A percentile compares a stretch with the other conserved stretches of the same genome.
Evolutionary conservation across 37 sponge, comb jelly and placozoan species (phyloP).

Genomic region (Chondrilla cf. caribensis): DNA sequence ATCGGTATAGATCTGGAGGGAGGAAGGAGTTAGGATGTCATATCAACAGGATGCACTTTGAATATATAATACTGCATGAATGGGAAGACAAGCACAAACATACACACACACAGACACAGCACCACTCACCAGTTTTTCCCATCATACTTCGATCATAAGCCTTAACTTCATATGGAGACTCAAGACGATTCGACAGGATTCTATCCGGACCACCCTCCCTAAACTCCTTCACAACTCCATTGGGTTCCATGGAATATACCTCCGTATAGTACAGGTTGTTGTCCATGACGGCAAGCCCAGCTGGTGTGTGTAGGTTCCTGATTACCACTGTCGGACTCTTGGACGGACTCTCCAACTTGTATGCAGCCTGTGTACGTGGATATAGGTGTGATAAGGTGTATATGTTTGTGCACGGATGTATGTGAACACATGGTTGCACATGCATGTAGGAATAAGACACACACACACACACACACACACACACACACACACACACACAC

Average conservation of each 20-base stretch:
- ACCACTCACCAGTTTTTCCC: background rate
- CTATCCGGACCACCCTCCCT: background rate
- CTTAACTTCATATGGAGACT: background rate
- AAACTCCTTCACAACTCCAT: background rate
- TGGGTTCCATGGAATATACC: no score
- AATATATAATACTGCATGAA: no score
- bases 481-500: slow-evolving; percentile 1
- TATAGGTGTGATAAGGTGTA: slow-evolving; percentile 33
- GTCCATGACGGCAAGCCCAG: no score
- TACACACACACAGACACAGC: no score
- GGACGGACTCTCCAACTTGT: background rate
- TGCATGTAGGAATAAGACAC: background rate
- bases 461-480: slow-evolving; percentile 17
- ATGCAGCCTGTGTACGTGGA: background rate
- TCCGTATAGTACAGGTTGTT: no score
- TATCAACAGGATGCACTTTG: no score
- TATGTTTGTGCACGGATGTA: background rate
- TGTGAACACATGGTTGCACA: background rate
- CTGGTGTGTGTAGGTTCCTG: no score
- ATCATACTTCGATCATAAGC: background rate
- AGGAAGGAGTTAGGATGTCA: no score
- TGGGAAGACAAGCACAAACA: no score
- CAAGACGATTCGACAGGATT: background rate
- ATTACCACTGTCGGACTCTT: no score
- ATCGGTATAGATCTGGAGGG: no score